Evolutionary conservation across 2,113 vertebrate species (phyloP).

Genomic region (Gymnorhina tibicen): DNA sequence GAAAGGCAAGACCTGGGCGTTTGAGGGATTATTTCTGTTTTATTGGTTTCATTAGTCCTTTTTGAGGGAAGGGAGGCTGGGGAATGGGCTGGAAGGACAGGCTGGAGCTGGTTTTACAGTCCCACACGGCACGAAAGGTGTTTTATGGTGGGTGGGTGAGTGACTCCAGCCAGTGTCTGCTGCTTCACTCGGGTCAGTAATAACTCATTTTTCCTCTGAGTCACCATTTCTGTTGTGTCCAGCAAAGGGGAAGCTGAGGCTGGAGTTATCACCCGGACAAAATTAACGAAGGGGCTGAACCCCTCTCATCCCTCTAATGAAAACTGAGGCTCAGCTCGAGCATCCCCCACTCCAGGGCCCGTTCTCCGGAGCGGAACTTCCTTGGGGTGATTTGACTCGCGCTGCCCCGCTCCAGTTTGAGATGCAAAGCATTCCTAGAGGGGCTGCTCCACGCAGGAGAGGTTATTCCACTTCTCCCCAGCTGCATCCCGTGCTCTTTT

Average conservation of each 20-base stretch:
- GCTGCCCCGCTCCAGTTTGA: not conserved
- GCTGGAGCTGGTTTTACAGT: slow-evolving; percentile 56
- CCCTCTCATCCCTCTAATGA: not conserved
- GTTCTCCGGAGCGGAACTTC: not conserved
- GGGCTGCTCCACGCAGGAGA: not conserved
- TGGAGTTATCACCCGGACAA: slow-evolving; percentile 31
- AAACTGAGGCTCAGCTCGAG: not conserved
- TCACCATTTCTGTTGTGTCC: slow-evolving; percentile 44
- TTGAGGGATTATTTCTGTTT: slow-evolving; percentile 65
- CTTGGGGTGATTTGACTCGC: not conserved
- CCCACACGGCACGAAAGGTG: slow-evolving; percentile 54
- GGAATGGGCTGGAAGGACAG: slow-evolving; percentile 32
- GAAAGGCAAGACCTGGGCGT: not conserved
- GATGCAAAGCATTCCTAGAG: not conserved
- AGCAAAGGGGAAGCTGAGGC: slow-evolving; percentile 66
- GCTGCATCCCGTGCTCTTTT: not conserved
- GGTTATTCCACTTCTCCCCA: not conserved
- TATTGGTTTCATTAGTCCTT: slow-evolving; percentile 64
- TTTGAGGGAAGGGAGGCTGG: slow-evolving; percentile 24
- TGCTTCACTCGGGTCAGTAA: slow-evolving; percentile 53
- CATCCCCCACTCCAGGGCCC: not conserved
- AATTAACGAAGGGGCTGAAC: not conserved
- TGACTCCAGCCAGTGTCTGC: slow-evolving; percentile 57
- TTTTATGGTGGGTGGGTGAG: slow-evolving; percentile 69
- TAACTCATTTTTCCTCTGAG: slow-evolving; percentile 56